Conservation (phyloP, 2,113 vertebrate species). For the Dendrocopos noguchii region DNA sequence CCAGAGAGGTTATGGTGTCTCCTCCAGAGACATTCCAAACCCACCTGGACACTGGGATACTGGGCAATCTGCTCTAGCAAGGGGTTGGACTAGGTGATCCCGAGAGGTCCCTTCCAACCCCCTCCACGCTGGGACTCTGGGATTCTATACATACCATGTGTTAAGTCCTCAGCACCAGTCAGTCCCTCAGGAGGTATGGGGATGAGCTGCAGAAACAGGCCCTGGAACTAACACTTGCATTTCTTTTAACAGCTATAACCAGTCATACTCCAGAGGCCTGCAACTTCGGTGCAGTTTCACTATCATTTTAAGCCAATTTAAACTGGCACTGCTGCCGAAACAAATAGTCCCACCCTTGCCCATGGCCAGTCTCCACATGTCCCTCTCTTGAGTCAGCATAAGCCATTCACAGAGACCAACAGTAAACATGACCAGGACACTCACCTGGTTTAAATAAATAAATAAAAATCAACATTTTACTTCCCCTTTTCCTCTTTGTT, state of each 20-base stretch:
- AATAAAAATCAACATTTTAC: neutral
- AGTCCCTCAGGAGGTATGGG: neutral
- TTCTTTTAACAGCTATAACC: neutral
- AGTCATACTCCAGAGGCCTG: neutral
- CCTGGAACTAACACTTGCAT: neutral
- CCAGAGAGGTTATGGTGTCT: too few relatives aligned
- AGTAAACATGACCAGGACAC: neutral
- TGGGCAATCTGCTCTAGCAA: too few relatives aligned
- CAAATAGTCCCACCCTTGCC: neutral
- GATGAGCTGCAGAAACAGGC: neutral
- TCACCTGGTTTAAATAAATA: neutral
- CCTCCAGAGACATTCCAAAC: too few relatives aligned
- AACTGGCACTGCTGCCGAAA: neutral
- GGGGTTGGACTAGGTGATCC: too few relatives aligned
- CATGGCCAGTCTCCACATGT: slow-evolving; percentile 13
- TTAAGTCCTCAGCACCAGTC: neutral
- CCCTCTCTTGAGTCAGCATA: slow-evolving; percentile 36
- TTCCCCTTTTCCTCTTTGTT: neutral
- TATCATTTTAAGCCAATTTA: neutral
- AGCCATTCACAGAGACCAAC: neutral
- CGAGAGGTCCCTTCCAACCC: too few relatives aligned
- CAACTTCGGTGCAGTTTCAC: neutral
- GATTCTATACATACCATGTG: too few relatives aligned
- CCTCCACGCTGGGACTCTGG: too few relatives aligned
- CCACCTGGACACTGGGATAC: too few relatives aligned